Percentiles rank a stretch among this genome's conserved stretches.
These are phyloP conservation scores for Thecophora atra DNA, from an alignment of 2,888 invertebrate genomes.

Conservation along the genomic window DNA sequence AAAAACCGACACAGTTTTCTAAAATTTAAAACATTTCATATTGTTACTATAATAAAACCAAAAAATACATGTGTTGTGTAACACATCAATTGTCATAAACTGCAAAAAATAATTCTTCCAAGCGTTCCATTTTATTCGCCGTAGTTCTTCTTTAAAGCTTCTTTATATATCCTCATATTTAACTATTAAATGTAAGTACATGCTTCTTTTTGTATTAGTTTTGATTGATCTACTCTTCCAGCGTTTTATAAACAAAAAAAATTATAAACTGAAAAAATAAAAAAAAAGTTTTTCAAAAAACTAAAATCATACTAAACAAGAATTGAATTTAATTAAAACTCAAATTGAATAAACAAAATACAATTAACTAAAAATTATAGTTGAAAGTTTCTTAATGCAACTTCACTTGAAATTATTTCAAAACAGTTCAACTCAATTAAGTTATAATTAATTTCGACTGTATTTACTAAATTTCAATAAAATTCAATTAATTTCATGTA, in stretches of 20 bases:
- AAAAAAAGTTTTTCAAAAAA: not conserved
- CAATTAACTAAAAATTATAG: conserved; percentile 16
- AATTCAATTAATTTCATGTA: not conserved
- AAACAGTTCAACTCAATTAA: not conserved
- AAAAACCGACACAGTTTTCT: not conserved
- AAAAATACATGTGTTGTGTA: not conserved
- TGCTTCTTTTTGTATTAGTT: too few relatives aligned
- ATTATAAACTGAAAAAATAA: too few relatives aligned
- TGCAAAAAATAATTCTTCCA: not conserved
- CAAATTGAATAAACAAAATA: conserved; percentile 30
- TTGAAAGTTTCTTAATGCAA: not conserved
- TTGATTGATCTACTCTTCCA: too few relatives aligned
- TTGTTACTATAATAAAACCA: conserved; percentile 26
- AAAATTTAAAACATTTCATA: not conserved
- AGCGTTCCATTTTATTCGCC: not conserved
- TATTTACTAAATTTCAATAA: too few relatives aligned
- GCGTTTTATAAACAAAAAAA: too few relatives aligned
- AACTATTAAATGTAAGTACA: too few relatives aligned
- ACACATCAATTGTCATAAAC: not conserved
- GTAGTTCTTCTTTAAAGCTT: not conserved
- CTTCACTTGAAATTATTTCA: not conserved
- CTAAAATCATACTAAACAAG: not conserved
- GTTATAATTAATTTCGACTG: too few relatives aligned
- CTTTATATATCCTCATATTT: too few relatives aligned
- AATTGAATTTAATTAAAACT: not conserved